Evolutionary conservation across 2,113 vertebrate genomes (phyloP).

Genomic region (Oreochromis spilurus): DNA sequence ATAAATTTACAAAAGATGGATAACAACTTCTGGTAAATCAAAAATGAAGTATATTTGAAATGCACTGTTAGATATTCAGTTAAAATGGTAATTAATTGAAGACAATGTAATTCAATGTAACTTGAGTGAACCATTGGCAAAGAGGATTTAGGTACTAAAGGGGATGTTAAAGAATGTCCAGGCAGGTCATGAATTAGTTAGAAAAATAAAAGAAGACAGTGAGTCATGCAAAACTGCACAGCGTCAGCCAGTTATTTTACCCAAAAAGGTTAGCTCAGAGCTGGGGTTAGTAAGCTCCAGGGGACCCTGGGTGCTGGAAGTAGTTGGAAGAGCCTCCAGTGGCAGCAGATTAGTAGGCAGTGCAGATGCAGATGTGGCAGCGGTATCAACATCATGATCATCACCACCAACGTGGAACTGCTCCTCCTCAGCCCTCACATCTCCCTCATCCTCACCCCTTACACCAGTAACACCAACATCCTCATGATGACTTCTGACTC

Average conservation of each 20-base stretch:
- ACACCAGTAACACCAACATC: conserved; percentile 22
- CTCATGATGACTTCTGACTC: conserved; percentile 26
- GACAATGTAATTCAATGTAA: not conserved
- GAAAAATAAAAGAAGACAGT: not conserved
- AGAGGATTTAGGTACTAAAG: not conserved
- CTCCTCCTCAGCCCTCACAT: conserved; percentile 28
- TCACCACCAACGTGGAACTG: not conserved
- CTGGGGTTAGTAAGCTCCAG: conserved; percentile 62
- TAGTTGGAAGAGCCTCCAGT: conserved; percentile 30
- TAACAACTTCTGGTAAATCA: not conserved
- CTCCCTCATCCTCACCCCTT: conserved; percentile 46
- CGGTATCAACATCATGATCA: not conserved
- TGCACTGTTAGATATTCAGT: not conserved
- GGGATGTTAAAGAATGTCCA: not conserved
- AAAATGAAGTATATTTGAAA: not conserved
- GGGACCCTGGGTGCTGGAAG: conserved; percentile 21
- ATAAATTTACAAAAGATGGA: not conserved
- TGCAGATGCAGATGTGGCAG: conserved; percentile 22
- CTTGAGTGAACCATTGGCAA: fast-evolving
- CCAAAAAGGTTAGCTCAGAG: conserved; percentile 59
- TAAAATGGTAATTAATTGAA: not conserved
- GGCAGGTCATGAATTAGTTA: not conserved
- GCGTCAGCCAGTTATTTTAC: conserved; percentile 54
- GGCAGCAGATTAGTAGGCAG: conserved; percentile 51
- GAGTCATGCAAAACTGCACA: conserved; percentile 29